Percentiles rank a stretch among this genome's conserved stretches.
Conservation (phyloP, 1,140 invertebrate species). For the Arion vulgaris region DNA sequence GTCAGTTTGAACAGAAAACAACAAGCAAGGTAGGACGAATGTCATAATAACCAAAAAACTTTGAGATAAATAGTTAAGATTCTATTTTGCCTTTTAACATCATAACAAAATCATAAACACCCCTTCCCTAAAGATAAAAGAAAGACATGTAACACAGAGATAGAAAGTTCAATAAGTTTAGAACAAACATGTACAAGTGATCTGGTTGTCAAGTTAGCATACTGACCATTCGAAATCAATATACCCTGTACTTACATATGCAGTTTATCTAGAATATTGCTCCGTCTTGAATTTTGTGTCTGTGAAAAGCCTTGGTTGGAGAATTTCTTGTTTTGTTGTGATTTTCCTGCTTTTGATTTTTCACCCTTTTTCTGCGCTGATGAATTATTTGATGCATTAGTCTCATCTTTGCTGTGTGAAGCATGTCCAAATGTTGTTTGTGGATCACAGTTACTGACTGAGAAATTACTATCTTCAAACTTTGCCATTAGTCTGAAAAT, state of each 20-base stretch:
- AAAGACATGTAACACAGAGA: too few relatives aligned
- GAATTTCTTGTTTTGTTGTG: neutral
- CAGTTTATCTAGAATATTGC: neutral
- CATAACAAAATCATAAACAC: too few relatives aligned
- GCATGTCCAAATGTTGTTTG: neutral
- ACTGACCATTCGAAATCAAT: too few relatives aligned
- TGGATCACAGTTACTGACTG: neutral
- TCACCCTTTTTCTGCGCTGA: conserved; percentile 11
- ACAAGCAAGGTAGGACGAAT: too few relatives aligned
- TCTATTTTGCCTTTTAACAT: too few relatives aligned
- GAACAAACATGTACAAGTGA: too few relatives aligned
- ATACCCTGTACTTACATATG: neutral
- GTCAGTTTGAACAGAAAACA: too few relatives aligned
- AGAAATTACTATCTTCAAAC: neutral
- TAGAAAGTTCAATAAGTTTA: too few relatives aligned
- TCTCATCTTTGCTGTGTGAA: conserved; percentile 8
- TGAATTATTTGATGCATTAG: conserved; percentile 32
- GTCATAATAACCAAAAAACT: too few relatives aligned
- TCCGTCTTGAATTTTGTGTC: neutral
- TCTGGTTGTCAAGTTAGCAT: too few relatives aligned
- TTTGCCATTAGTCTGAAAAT: neutral
- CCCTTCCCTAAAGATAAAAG: too few relatives aligned
- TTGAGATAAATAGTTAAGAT: too few relatives aligned
- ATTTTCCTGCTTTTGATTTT: conserved; percentile 6
- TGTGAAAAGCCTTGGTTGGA: neutral